Evolutionary conservation across 2,113 vertebrate species (phyloP), one percentile per base, ranked within the genome.

Genomic region (Mustela nigripes): DNA sequence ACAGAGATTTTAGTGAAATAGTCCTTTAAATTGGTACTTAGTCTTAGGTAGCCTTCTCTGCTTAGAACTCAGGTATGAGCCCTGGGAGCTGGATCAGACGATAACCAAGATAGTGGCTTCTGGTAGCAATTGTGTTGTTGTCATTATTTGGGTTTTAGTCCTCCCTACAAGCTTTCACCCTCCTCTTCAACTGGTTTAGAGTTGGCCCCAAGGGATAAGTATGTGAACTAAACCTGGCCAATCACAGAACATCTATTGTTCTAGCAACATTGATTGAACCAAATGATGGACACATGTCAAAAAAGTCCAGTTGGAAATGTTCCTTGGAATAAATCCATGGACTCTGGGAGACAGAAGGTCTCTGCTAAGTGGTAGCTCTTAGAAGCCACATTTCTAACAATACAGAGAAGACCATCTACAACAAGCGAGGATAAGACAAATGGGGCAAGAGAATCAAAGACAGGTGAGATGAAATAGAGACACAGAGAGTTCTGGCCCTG

Each of bases 21-120:
- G 36, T 78, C 9, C 45, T 98, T 96, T 97, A 69, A 96, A 78
- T 60, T 93, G 63, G 50, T 80, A 94, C 83, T 97, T 92, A 80
- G 19, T 92, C 74, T 92, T 94, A 91, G 58, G 93, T 83, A 91
- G 24, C 28, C 81, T 28, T 95, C 48, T 97, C 71, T 85, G 67
- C 28, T 93, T 95, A 48, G 42, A 78, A 85, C 81, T 97, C 65
- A 60, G 18, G 9, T 84, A 78, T 76, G 76, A 88, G 50, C 81
- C 39, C 18, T 36, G 50, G 45, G 50, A 92, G 42, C 22, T 71
- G 7, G 39, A 91, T 93, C 63, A 93, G 56, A 95, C 96, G 76
- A 91, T 86, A 93, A 86, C 71, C 39, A 92, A 19, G 53, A 10
- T 73, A 94, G 53, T 48, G 28, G 33, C 22, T 14, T 94, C 71